Percentiles rank a stretch among this genome's conserved stretches.
phyloP scores from a whole-genome alignment of 2,797 vertebrate genomes.

The Leptatherina wallacei region DNA sequence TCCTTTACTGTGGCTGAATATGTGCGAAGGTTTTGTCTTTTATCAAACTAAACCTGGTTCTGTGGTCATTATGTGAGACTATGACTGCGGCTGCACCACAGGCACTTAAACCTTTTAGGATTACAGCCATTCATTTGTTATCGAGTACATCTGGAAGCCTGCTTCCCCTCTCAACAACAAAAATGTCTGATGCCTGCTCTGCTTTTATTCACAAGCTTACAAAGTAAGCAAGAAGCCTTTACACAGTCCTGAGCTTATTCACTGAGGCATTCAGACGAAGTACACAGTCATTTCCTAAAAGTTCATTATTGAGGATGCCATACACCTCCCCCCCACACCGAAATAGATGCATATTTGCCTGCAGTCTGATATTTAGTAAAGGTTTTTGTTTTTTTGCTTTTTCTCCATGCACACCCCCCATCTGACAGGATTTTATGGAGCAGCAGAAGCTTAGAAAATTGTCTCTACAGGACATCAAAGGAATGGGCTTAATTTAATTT shows the following conservation, averaged over 20 bases:
- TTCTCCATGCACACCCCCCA: slow-evolving; percentile 9
- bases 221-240: slow-evolving; percentile 15
- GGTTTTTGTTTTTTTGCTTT: not conserved
- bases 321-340: not conserved
- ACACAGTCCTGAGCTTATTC: slow-evolving; percentile 18
- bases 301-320: slow-evolving; percentile 12
- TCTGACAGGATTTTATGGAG: slow-evolving; percentile 46
- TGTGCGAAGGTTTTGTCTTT: too few species aligned
- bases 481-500: slow-evolving; percentile 47
- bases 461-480: slow-evolving; percentile 42
- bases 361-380: slow-evolving; percentile 33
- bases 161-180: slow-evolving; percentile 11
- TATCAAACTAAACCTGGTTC: not conserved
- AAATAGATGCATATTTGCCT: slow-evolving; percentile 29
- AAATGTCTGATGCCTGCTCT: slow-evolving; percentile 31
- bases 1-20: too few species aligned
- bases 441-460: slow-evolving; percentile 43
- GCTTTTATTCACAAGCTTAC: slow-evolving; percentile 37
- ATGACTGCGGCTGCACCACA: slow-evolving; percentile 28
- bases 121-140: slow-evolving; percentile 39
- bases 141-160: slow-evolving; percentile 11
- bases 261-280: slow-evolving; percentile 16
- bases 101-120: slow-evolving; percentile 45
- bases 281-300: slow-evolving; percentile 27
- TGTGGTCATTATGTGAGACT: slow-evolving; percentile 10